Conservation (phyloP, 2,888 invertebrate genomes). For the Drosophila paranaensis region DNA sequence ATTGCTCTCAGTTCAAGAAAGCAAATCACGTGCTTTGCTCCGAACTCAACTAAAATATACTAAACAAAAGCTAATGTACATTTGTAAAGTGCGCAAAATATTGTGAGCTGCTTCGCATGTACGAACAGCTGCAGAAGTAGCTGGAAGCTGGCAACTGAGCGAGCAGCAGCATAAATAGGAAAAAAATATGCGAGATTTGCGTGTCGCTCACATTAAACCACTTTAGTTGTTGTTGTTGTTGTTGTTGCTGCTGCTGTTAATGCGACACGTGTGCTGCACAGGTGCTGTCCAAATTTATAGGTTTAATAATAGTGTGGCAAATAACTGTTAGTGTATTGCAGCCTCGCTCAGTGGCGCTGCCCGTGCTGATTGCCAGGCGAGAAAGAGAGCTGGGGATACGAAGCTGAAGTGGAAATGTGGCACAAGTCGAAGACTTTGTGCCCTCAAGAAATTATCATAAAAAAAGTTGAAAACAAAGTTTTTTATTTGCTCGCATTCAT, state of each 20-base stretch:
- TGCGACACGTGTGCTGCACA: conserved; percentile 62
- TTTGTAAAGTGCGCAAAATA: conserved; percentile 54
- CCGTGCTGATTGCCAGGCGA: conserved; percentile 30
- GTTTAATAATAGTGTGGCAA: conserved; percentile 65
- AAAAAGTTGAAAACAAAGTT: conserved; percentile 5
- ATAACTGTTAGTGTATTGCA: conserved; percentile 26
- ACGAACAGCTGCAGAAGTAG: conserved; percentile 59
- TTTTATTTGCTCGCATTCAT: background rate
- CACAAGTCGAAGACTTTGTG: conserved; percentile 3
- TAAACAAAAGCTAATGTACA: conserved; percentile 58
- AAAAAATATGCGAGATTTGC: conserved; percentile 50
- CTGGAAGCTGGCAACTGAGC: conserved; percentile 14
- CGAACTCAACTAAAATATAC: conserved; percentile 44
- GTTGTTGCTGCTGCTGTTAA: conserved; percentile 27
- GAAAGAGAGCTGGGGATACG: background rate
- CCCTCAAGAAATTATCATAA: conserved; percentile 7
- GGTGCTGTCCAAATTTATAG: conserved; percentile 61
- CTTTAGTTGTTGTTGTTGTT: background rate
- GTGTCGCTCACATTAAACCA: conserved; percentile 27
- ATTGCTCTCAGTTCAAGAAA: conserved; percentile 23
- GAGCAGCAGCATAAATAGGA: conserved; percentile 44
- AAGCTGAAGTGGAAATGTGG: background rate
- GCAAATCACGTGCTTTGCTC: conserved; percentile 66
- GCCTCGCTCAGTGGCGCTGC: conserved; percentile 44
- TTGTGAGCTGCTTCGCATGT: conserved; percentile 48